phyloP scores from a whole-genome alignment of 2,888 invertebrate species.

The Glyphotaelius pellucidus region DNA sequence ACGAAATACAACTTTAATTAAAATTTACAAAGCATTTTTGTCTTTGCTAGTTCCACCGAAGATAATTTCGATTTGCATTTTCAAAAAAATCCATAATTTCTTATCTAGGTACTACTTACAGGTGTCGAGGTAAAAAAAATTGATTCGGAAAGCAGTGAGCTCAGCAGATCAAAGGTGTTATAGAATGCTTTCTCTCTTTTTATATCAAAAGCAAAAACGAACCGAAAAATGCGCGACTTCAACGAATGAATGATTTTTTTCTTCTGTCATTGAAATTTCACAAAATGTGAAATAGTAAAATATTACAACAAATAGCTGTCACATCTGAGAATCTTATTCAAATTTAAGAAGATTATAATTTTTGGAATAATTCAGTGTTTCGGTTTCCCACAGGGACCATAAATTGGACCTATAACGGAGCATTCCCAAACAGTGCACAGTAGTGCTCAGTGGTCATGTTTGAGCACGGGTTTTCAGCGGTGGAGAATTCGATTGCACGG shows the following conservation, averaged over 20 bases:
- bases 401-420: neutral
- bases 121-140: too few species aligned
- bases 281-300: neutral
- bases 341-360: neutral
- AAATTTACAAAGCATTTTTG: neutral
- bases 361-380: neutral
- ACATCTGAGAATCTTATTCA: neutral
- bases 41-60: too few species aligned
- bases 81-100: too few species aligned
- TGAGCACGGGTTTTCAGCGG: neutral
- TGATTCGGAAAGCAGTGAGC: too few species aligned
- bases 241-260: neutral
- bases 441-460: neutral
- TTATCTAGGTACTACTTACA: too few species aligned
- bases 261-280: neutral
- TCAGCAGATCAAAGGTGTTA: too few species aligned
- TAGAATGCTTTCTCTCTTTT: neutral
- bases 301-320: neutral
- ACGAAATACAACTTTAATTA: neutral
- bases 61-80: neutral
- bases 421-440: neutral
- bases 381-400: neutral
- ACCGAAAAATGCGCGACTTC: neutral
- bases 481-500: constrained; percentile 40
- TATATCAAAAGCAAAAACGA: neutral